Conservation (phyloP, 2,888 invertebrate genomes). For the Lochmaea crataegi region DNA sequence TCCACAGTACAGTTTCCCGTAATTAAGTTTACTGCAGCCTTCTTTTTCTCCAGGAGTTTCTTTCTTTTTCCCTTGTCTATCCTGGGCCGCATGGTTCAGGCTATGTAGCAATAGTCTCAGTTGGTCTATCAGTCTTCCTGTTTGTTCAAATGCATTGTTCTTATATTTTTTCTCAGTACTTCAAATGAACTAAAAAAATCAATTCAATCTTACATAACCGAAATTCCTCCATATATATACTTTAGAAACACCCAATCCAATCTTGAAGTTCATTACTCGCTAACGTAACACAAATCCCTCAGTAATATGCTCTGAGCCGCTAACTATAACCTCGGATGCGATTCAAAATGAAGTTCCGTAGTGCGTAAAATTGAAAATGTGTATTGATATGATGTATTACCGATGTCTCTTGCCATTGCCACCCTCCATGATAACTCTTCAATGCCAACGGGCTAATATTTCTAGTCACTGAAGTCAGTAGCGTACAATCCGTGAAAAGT, state of each 20-base stretch:
- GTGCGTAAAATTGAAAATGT: conserved; percentile 61
- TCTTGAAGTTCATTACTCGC: conserved; percentile 28
- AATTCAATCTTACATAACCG: neutral
- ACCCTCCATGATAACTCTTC: conserved; percentile 39
- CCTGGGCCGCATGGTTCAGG: no score
- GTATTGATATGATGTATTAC: conserved; percentile 58
- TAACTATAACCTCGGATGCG: conserved; percentile 45
- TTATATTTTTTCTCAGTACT: neutral
- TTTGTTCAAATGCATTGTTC: no score
- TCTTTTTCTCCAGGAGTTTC: no score
- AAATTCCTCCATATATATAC: conserved; percentile 9
- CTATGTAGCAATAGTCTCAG: no score
- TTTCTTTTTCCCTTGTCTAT: no score
- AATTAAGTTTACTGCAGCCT: no score
- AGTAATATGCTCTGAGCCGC: conserved; percentile 47
- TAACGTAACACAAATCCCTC: conserved; percentile 38
- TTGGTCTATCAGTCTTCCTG: no score
- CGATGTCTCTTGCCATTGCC: conserved; percentile 45
- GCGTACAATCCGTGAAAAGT: neutral
- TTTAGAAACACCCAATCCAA: conserved; percentile 21
- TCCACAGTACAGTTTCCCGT: no score
- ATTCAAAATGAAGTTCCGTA: conserved; percentile 56
- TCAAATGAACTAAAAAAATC: neutral
- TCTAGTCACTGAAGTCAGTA: conserved; percentile 3
- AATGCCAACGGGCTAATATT: conserved; percentile 21